Evolutionary conservation across 2,888 invertebrate species (phyloP).

Genomic region (Rhagonycha fulva): DNA sequence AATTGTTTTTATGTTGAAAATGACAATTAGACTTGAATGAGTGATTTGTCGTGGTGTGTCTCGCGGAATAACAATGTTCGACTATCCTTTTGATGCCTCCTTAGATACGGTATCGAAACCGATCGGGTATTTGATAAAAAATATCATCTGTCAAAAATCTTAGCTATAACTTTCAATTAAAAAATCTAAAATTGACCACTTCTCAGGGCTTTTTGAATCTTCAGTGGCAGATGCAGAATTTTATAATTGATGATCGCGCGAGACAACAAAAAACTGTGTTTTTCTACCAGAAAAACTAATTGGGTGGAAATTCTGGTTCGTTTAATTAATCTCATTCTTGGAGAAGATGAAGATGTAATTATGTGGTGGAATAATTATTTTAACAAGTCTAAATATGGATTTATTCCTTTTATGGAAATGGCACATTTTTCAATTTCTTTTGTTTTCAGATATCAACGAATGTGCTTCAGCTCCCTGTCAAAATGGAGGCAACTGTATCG

Average conservation of each 20-base stretch:
- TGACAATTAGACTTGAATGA: slow-evolving; percentile 21
- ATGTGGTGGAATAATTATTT: background rate
- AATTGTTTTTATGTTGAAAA: slow-evolving; percentile 23
- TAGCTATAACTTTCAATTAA: slow-evolving; percentile 5
- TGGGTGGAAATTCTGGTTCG: background rate
- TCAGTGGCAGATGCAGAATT: background rate
- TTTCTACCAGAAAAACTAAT: background rate
- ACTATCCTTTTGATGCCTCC: background rate
- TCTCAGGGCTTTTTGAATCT: background rate
- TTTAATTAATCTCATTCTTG: background rate
- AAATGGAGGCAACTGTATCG: slow-evolving; percentile 87
- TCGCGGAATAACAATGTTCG: slow-evolving; percentile 16
- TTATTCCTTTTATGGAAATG: background rate
- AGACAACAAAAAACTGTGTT: background rate
- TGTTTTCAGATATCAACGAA: slow-evolving; percentile 78
- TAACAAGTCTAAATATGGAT: background rate
- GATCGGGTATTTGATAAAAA: slow-evolving; percentile 14
- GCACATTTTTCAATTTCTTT: background rate
- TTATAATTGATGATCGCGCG: background rate
- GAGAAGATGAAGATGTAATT: background rate
- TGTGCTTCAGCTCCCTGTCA: slow-evolving; percentile 88
- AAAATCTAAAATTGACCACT: background rate
- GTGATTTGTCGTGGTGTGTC: slow-evolving; percentile 11
- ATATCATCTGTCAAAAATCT: slow-evolving; percentile 12
- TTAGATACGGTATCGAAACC: slow-evolving; percentile 10